Conservation (phyloP, 37 sponge, comb jelly and placozoan species). For the Petrosia ficiformis region DNA sequence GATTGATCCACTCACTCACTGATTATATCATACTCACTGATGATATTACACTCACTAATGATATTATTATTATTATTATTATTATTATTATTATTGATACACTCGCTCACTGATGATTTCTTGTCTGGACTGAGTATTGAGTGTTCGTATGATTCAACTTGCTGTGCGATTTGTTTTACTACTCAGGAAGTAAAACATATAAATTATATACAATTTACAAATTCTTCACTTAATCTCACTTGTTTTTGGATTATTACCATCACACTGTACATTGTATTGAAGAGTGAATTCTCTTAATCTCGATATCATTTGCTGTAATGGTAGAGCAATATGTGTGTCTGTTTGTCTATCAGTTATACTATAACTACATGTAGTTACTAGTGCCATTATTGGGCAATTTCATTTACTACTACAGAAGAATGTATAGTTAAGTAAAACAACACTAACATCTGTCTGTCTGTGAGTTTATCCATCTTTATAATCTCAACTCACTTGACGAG, state of each 20-base stretch:
- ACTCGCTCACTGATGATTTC: neutral
- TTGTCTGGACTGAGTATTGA: neutral
- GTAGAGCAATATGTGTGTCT: no score
- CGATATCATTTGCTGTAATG: conserved; percentile 9
- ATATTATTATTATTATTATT: no score
- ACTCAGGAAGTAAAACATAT: neutral
- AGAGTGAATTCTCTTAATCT: conserved; percentile 57
- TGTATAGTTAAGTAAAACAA: no score
- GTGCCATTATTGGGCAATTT: no score
- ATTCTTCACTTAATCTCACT: conserved; percentile 24
- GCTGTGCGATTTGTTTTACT: conserved; percentile 33
- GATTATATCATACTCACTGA: no score
- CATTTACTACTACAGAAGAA: neutral
- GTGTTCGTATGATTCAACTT: conserved; percentile 24
- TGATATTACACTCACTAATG: no score
- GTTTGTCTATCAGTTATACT: no score
- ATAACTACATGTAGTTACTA: no score
- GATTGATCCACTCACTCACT: no score
- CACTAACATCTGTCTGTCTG: no score
- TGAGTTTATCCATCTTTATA: neutral
- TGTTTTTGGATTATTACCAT: conserved; percentile 47
- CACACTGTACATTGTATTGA: conserved; percentile 58
- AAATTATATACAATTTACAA: neutral
- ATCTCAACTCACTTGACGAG: conserved; percentile 11
- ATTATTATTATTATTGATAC: no score